phyloP scores from a whole-genome alignment of 2,888 invertebrate species.

The Crocallis elinguaria region DNA sequence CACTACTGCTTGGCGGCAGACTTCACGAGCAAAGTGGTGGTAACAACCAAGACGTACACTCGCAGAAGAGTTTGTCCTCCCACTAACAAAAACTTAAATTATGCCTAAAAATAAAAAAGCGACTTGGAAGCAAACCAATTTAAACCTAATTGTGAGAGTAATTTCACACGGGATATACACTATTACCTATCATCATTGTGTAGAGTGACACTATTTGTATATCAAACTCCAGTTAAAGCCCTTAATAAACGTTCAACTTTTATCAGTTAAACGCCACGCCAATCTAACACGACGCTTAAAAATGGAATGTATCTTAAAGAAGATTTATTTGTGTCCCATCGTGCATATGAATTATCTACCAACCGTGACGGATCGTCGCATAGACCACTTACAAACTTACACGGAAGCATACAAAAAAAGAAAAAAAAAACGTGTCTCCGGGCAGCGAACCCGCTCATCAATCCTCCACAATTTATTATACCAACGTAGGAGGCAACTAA shows the following conservation, averaged over 20 bases:
- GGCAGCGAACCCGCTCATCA: conserved; percentile 50
- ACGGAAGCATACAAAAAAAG: conserved; percentile 52
- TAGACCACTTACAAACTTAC: conserved; percentile 63
- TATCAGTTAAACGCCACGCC: conserved; percentile 51
- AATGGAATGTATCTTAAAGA: conserved; percentile 52
- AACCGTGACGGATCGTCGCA: conserved; percentile 69
- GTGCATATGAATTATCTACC: conserved; percentile 62
- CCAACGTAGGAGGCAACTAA: conserved; percentile 77
- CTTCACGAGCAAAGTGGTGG: too few relatives aligned
- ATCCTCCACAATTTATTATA: conserved; percentile 69
- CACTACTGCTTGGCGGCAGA: too few relatives aligned
- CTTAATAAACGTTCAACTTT: conserved; percentile 42
- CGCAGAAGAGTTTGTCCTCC: too few relatives aligned
- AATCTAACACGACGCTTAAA: conserved; percentile 57
- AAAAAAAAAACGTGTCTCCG: conserved; percentile 37
- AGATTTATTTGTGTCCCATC: conserved; percentile 61
- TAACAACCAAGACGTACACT: too few relatives aligned
- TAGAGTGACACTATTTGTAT: background rate
- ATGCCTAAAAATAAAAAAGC: too few relatives aligned
- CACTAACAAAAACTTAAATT: too few relatives aligned
- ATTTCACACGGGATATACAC: too few relatives aligned
- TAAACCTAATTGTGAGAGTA: too few relatives aligned
- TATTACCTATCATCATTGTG: background rate
- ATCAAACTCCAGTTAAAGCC: background rate
- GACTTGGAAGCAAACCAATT: too few relatives aligned